A percentile compares a stretch with the other conserved stretches of the same genome.
Conservation (phyloP, 2,113 vertebrate species). For the human region DNA sequence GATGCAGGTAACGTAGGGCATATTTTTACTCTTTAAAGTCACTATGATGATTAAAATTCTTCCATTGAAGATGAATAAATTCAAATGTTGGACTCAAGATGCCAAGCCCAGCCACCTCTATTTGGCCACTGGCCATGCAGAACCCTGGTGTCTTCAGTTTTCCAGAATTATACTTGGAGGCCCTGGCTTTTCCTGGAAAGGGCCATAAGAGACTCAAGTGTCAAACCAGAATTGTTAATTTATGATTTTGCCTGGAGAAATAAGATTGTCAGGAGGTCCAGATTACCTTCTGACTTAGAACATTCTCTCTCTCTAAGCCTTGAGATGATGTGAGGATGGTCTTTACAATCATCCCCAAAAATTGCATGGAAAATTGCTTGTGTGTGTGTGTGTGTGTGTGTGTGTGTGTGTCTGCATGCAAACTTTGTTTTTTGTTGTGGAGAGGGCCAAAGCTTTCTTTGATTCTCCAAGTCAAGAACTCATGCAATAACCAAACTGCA, state of each 20-base stretch:
- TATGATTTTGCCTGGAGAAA: not conserved
- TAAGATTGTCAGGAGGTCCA: not conserved
- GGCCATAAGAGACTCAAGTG: not conserved
- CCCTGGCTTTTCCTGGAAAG: not conserved
- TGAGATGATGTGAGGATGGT: not conserved
- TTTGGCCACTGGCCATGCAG: not conserved
- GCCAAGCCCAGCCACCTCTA: not conserved
- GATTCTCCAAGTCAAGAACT: not conserved
- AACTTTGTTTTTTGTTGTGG: not conserved
- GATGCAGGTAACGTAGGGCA: not conserved
- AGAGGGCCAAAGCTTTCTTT: not conserved
- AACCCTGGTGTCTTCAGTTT: not conserved
- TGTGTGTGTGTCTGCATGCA: not conserved
- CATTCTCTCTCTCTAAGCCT: not conserved
- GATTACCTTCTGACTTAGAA: not conserved
- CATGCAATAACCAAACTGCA: not conserved
- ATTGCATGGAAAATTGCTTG: not conserved
- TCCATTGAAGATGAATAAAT: not conserved
- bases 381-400: not conserved
- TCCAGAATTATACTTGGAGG: not conserved
- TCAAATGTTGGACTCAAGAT: not conserved
- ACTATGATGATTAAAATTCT: not conserved
- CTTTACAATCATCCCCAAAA: not conserved
- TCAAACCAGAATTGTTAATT: not conserved
- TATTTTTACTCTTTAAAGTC: not conserved